Evolutionary conservation across 2,113 vertebrate genomes (phyloP), one percentile per base, ranked within the genome.

Genomic region (Antechinus flavipes): DNA sequence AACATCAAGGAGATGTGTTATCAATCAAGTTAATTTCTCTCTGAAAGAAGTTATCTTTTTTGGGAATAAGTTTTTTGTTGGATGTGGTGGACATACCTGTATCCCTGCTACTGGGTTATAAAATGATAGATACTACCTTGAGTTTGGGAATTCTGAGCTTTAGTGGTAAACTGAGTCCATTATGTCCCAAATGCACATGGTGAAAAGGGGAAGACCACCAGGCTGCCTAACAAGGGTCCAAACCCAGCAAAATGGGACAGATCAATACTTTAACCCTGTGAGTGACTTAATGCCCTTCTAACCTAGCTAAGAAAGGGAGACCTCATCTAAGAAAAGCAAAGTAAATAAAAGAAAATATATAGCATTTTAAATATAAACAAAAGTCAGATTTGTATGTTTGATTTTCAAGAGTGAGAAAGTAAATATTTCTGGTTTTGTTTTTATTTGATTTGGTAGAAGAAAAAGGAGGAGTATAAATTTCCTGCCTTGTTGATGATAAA

Each of bases 371-470:
- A 46, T 93, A 26, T 11, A 92, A 46, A 42, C 89, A 89, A n/a
- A n/a, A 91, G 52, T 97, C 58, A 53, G 90, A 25, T 92, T 93
- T 91, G 22, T 58, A 25, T 55, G 14, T 94, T 89, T 96, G 93
- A 93, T 94, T 96, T 84, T 90, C 94, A 95, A 91, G 58, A 93
- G 90, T 90, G 92, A 84, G 95, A 97, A 93, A 84, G 47, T 35
- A 52, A 92, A 47, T 89, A 68, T 11, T 84, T 90, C 90, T 52
- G 49, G 8, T 52, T 92, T 24, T 50, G 23, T 93, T 96, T 96
- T 96, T 68, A 35, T 93, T 56, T 49, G 54, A 91, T 91, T 92
- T 23, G 0, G 4, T 0, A 6, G 19, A 95, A 47, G 27, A 24
- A 35, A 46, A 94, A 46, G 49, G 93, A 92, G 27, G 94, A 55